Evolutionary conservation across 2,888 invertebrate species (phyloP).

Genomic region (Allacma fusca): DNA sequence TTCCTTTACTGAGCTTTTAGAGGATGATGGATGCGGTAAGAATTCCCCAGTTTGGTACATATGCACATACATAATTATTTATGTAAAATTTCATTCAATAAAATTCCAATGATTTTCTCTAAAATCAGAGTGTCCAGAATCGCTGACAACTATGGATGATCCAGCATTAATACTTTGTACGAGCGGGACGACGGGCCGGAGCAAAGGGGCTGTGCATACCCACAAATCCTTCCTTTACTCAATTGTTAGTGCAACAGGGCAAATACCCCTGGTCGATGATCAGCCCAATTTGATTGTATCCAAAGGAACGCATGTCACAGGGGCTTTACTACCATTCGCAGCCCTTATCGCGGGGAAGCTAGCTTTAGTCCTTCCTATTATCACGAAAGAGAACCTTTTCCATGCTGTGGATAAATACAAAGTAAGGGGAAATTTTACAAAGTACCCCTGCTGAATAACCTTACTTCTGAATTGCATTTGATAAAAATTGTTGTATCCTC

Average conservation of each 20-base stretch:
- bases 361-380: constrained; percentile 47
- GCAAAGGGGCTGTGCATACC: constrained; percentile 53
- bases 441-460: too few relatives aligned
- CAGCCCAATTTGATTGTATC: constrained; percentile 50
- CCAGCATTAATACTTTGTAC: constrained; percentile 54
- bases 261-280: constrained; percentile 41
- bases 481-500: too few relatives aligned
- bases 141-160: constrained; percentile 39
- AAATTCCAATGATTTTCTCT: too few relatives aligned
- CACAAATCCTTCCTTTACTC: constrained; percentile 47
- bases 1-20: constrained; percentile 51
- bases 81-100: too few relatives aligned
- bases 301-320: constrained; percentile 58
- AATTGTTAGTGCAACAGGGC: constrained; percentile 2
- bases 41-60: too few relatives aligned
- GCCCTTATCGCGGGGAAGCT: constrained; percentile 41
- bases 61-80: too few relatives aligned
- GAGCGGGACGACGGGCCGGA: constrained; percentile 56
- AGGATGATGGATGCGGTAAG: constrained; percentile 56
- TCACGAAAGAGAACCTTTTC: constrained; percentile 50
- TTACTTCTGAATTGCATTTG: too few relatives aligned
- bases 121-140: constrained; percentile 51
- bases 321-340: constrained; percentile 50
- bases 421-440: constrained; percentile 34
- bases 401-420: constrained; percentile 55